Base-by-base conservation (phyloP, 2,888 invertebrate genomes). In the Cephalotes varians region DNA sequence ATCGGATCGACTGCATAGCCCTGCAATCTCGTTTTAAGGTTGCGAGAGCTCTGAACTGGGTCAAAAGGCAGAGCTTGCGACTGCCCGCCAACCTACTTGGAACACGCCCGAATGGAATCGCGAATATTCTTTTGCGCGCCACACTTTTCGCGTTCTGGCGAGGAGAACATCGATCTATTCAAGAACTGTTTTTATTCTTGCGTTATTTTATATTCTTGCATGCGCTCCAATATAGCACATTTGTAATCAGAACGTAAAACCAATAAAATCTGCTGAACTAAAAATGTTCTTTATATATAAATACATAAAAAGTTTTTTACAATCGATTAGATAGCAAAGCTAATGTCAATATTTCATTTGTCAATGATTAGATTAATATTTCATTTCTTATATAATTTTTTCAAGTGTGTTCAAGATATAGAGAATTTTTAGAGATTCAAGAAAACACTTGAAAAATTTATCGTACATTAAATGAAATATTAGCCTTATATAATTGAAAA, bases 31-130 rank as follows among this genome's bases (percentile, higher is more conserved):
- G 40, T 88, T 92, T 92, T 91, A 89, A 90, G 87, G 89, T 88
- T 90, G 91, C 86, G 84, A 86, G 84, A 87, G 87, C 90, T 56
- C 86, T 85, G 83, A 92, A 92, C 86, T 91, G 87, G 92, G 92
- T 92, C 91, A 90, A 91, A 92, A 90, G 88, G 86, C 88, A 83
- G 82, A 72, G 85, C 65, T 65, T 81, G 87, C 82, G 69, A 82
- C 82, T 67, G 62, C 81, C 79, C 65, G 88, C 81, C 86, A 87
- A 88, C 87, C 88, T 83, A 86, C 82, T 87, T 86, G 83, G 84
- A 86, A 85, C 77, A 80, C 79, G 51, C 84, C 84, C 82, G 85
- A 86, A 81, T 56, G 28, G 44, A 85, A 72, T 88, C 81, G 83
- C 77, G 80, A 89, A 85, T 87, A 84, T 87, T 90, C 77, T 83